phyloP scores from a whole-genome alignment of 2,797 vertebrate genomes.

The Neosilurus mollespiculum region DNA sequence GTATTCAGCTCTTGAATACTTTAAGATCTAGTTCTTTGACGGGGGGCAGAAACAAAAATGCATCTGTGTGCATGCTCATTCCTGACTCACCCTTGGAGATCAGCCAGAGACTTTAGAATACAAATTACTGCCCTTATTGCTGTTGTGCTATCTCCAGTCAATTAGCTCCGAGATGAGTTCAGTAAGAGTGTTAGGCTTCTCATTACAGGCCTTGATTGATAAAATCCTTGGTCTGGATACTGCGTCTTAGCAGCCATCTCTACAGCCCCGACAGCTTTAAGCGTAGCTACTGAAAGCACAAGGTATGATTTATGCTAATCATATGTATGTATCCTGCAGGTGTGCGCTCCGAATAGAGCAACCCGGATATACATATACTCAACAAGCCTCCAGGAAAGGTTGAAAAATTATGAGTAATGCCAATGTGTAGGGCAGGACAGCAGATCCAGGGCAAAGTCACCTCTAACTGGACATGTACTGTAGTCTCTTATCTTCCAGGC shows the following conservation, averaged over 20 bases:
- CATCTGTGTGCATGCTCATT: background rate
- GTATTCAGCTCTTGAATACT: constrained; percentile 5
- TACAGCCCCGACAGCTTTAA: background rate
- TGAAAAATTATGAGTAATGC: background rate
- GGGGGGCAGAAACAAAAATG: constrained; percentile 4
- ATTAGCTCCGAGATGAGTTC: constrained; percentile 31
- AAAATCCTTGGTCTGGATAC: constrained; percentile 26
- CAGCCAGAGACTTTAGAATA: constrained; percentile 34
- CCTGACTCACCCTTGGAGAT: constrained; percentile 42
- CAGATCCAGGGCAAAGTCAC: constrained; percentile 26
- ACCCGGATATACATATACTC: background rate
- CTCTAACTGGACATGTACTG: constrained; percentile 37
- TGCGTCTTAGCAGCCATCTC: background rate
- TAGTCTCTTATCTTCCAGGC: constrained; percentile 33
- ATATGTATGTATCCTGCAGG: background rate
- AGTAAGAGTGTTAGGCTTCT: constrained; percentile 38
- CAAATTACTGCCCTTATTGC: constrained; percentile 42
- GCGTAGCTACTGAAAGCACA: background rate
- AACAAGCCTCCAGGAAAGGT: background rate
- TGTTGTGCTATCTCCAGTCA: constrained; percentile 47
- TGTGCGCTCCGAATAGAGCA: background rate
- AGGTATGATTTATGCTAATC: background rate
- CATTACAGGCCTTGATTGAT: constrained; percentile 41
- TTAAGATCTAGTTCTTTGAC: background rate
- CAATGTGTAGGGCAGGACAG: background rate